phyloP scores from a whole-genome alignment of 2,888 invertebrate species.

The Lycophotia porphyrea region DNA sequence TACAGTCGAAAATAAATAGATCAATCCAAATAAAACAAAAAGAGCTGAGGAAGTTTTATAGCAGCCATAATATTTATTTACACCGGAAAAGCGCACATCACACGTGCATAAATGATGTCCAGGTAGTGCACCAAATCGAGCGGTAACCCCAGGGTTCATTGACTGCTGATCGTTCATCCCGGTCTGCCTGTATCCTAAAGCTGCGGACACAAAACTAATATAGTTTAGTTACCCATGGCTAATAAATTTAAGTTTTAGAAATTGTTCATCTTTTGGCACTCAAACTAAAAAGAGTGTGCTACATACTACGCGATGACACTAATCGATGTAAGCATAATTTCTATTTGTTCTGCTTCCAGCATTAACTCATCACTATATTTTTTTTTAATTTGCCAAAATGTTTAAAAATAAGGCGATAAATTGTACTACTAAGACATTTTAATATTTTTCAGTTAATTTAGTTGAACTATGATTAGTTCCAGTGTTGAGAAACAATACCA shows the following conservation, averaged over 20 bases:
- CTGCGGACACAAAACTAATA: conserved; percentile 44
- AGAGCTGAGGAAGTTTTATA: background rate
- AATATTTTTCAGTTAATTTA: background rate
- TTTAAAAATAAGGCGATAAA: conserved; percentile 3
- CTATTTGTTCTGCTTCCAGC: conserved; percentile 33
- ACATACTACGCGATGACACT: conserved; percentile 41
- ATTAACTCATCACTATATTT: conserved; percentile 19
- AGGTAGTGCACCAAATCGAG: conserved; percentile 60
- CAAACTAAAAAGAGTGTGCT: conserved; percentile 32
- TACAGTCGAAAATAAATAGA: conserved; percentile 11
- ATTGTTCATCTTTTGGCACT: conserved; percentile 39
- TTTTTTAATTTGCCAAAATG: background rate
- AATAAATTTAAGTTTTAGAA: conserved; percentile 31
- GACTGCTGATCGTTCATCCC: conserved; percentile 68
- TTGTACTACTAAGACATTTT: background rate
- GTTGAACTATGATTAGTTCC: background rate
- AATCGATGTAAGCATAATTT: conserved; percentile 45
- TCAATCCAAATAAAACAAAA: conserved; percentile 21
- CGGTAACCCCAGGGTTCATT: conserved; percentile 66
- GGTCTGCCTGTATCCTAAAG: conserved; percentile 54
- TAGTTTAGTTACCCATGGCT: conserved; percentile 21
- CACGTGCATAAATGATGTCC: conserved; percentile 45
- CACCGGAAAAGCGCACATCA: conserved; percentile 32
- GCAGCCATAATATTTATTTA: conserved; percentile 39
- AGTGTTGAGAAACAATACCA: background rate